Base-by-base conservation (phyloP, 1,140 invertebrate genomes). In the Aphelinus atriplicis region DNA sequence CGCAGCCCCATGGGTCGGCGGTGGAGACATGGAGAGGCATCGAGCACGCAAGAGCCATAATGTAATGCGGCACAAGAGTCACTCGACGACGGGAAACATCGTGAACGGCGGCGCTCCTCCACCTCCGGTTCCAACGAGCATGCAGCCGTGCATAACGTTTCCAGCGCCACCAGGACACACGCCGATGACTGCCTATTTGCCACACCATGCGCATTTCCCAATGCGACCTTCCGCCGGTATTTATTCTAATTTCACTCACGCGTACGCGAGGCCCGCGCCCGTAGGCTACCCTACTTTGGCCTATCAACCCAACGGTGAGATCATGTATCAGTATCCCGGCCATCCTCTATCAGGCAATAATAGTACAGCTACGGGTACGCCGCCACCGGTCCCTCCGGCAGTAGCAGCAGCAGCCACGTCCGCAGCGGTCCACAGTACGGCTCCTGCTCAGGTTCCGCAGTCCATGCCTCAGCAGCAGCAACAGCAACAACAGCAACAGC, bases 251-350 rank as follows among this genome's bases (percentile, higher is more conserved):
- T 88, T 84, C 86, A 88, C 84, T 45, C 84, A 83, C 84, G 80
- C 86, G 86, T 84, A 58, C 82, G 82, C 84, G 80, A 86, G 82
- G 86, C 80, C 77, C 86, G 79, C 75, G 84, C 81, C 83, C 84
- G 79, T 82, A 83, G 78, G 81, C 88, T 82, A 87, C 89, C 82
- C 80, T 82, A 78, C 71, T 80, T 47, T 81, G 62, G 71, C 83
- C 67, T 86, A 87, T 73, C 83, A 89, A 77, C 83, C 85, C 68
- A 88, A 87, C 86, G 81, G 91, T 74, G 83, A 88, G 85, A 80
- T 90, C 84, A 83, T 90, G 86, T 89, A 87, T 84, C 82, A 86
- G 84, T 84, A 87, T 83, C 81, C 88, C 75, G 86, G 86, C 77
- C 82, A 88, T 87, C 85, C 86, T 84, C 84, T 81, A 78, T 86